Evolutionary conservation across 2,888 invertebrate species (phyloP), one percentile per base, ranked within the genome.

Genomic region (Labia minor): DNA sequence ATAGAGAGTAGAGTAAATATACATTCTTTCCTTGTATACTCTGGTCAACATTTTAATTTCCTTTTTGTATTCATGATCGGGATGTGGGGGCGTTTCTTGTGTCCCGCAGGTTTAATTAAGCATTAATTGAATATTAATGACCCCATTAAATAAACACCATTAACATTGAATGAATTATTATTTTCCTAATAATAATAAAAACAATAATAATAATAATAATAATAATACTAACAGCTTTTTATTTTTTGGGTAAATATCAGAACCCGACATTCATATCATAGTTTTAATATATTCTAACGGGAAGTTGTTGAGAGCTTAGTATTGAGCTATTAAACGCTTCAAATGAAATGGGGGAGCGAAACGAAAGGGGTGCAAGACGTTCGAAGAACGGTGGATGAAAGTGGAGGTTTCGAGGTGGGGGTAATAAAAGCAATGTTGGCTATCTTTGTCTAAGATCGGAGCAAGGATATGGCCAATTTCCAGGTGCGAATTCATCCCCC

Each of bases 241-340:
- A 26, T n/a, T 26, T 26, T 26, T 26, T 8, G 26, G 49, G 49
- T 49, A 49, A 49, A 14, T 49, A 49, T 49, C 8, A 49, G 49
- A 49, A 16, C 8, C 3, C 49, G 49, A 14, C 14, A n/a, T 49
- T 16, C n/a, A 3, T 49, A 8, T 49, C 49, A 49, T 49, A 49
- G 49, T 49, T 49, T 49, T 49, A 49, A 49, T 49, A 14, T 49
- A 49, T 49, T 49, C 49, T 49, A 49, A 49, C 49, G 14, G 49
- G 49, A 49, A 49, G 49, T 49, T 49, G 49, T 49, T 49, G 49
- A 49, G 16, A 49, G 49, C 49, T 49, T 49, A 49, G 49, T 49
- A 49, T 49, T 49, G 49, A 49, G 49, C 49, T 49, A 49, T 49
- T 49, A 49, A 49, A 49, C 49, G 49, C 49, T 49, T 49, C 3